These are phyloP conservation scores for Periophthalmus magnuspinnatus DNA, from an alignment of 2,797 vertebrate genomes.

Conservation along the genomic window DNA sequence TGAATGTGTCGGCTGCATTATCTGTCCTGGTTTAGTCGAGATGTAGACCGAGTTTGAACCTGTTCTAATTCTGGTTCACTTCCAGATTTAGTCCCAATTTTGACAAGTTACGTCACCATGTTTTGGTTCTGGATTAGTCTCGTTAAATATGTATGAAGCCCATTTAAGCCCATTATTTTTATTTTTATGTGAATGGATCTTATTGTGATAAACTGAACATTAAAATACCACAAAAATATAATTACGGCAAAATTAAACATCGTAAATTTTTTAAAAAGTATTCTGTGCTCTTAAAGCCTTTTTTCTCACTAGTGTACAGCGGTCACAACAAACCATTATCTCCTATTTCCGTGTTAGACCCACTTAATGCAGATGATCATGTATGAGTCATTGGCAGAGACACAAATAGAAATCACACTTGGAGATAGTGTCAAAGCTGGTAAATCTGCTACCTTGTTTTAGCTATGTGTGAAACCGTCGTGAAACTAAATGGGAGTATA, in stretches of 20 bases:
- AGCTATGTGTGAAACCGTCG: constrained; percentile 13
- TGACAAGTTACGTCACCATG: too few relatives aligned
- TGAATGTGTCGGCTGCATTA: background rate
- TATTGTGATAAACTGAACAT: too few relatives aligned
- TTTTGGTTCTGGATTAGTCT: too few relatives aligned
- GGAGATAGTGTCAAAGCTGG: background rate
- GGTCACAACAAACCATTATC: background rate
- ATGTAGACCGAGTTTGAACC: too few relatives aligned
- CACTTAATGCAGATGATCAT: background rate
- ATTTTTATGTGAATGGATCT: too few relatives aligned
- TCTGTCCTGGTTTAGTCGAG: background rate
- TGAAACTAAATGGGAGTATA: constrained; percentile 11
- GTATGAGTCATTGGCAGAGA: background rate
- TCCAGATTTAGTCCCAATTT: too few relatives aligned
- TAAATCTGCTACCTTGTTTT: background rate
- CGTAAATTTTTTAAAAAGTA: too few relatives aligned
- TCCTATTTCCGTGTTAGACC: background rate
- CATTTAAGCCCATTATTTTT: too few relatives aligned
- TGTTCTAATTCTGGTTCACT: too few relatives aligned
- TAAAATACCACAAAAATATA: background rate
- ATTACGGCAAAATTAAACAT: background rate
- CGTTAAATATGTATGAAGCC: too few relatives aligned
- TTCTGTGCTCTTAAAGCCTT: background rate
- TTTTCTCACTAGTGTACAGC: background rate
- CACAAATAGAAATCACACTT: background rate